phyloP scores from a whole-genome alignment of 2,113 vertebrate species.

The Heloderma charlesbogerti region DNA sequence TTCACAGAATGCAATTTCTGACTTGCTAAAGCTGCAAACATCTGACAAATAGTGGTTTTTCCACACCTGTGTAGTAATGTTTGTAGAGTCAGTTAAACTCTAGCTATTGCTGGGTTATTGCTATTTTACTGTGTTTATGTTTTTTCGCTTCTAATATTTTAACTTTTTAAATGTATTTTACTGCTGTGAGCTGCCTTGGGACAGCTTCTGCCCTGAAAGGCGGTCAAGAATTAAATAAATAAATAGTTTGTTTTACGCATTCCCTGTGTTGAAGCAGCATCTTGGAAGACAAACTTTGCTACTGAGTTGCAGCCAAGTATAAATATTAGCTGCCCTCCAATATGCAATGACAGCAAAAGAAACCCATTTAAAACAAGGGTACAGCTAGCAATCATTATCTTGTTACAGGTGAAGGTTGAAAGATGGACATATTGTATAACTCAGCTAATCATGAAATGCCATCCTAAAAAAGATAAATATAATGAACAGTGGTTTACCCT shows the following conservation, averaged over 20 bases:
- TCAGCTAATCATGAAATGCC: no score
- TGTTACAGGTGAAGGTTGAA: no score
- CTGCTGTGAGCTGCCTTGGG: no score
- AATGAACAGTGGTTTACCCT: constrained; percentile 80
- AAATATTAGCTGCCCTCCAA: neutral
- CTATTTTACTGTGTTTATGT: neutral
- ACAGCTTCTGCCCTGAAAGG: no score
- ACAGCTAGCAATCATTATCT: neutral
- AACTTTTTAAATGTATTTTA: no score
- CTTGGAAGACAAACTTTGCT: neutral
- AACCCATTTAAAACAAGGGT: no score
- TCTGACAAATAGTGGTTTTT: constrained; percentile 96
- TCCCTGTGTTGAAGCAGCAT: neutral
- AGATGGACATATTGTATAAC: neutral
- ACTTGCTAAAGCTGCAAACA: constrained; percentile 88
- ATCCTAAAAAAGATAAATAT: neutral
- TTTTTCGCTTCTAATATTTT: neutral
- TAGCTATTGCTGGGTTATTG: neutral
- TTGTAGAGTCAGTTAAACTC: neutral
- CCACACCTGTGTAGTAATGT: constrained; percentile 84
- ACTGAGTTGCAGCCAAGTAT: neutral
- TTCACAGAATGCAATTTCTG: constrained; percentile 90
- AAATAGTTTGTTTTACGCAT: neutral
- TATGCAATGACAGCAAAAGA: neutral
- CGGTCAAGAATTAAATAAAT: no score